phyloP scores from a whole-genome alignment of 2,888 invertebrate genomes.

The Gerris lacustris region DNA sequence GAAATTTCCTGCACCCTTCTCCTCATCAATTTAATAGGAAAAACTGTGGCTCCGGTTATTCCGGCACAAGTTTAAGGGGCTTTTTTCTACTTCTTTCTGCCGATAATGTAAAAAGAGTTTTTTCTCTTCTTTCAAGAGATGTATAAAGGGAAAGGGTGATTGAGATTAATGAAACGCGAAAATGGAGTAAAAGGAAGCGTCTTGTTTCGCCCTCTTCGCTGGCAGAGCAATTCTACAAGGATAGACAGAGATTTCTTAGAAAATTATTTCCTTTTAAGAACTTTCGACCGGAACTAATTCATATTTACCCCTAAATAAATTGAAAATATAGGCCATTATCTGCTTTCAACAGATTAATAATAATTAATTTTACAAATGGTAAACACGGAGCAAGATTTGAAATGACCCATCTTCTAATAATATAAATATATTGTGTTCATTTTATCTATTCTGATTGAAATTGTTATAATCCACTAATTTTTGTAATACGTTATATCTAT shows the following conservation, averaged over 20 bases:
- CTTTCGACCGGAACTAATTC: conserved; percentile 3
- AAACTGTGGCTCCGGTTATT: not conserved
- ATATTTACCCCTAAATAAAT: not conserved
- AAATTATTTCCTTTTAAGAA: not conserved
- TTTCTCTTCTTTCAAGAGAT: not conserved
- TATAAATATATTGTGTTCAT: too few species aligned
- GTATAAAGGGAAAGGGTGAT: not conserved
- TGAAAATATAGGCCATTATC: conserved; percentile 1
- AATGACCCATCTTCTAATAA: too few species aligned
- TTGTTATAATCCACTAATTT: too few species aligned
- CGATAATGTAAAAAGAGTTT: not conserved
- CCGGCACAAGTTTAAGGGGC: not conserved
- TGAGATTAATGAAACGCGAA: conserved; percentile 1
- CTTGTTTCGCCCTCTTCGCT: too few species aligned
- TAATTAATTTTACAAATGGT: not conserved
- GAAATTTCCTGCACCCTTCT: not conserved
- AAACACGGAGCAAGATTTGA: too few species aligned
- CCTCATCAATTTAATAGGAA: not conserved
- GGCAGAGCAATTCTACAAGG: too few species aligned
- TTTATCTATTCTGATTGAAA: too few species aligned
- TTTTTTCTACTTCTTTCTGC: not conserved
- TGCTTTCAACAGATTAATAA: not conserved
- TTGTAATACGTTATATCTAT: too few species aligned
- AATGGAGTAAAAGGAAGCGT: not conserved
- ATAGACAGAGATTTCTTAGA: not conserved